Percentiles rank a stretch among this genome's conserved stretches.
Conservation (phyloP, 2,888 invertebrate species). For the Eumerus sabulonum region DNA sequence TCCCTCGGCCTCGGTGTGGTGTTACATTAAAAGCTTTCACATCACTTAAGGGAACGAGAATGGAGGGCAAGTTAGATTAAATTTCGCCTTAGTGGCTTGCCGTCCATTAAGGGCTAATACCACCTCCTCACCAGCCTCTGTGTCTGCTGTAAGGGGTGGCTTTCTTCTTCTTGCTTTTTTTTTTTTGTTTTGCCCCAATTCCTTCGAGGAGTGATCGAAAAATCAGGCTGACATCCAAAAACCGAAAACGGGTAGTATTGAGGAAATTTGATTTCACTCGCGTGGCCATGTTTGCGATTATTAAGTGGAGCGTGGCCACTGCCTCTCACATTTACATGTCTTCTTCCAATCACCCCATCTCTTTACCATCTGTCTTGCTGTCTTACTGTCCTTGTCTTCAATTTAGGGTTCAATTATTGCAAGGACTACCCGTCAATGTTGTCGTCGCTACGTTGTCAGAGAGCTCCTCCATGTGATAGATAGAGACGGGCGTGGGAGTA, state of each 20-base stretch:
- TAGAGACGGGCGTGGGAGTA: not conserved
- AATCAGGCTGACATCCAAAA: slow-evolving; percentile 50
- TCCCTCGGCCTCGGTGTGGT: slow-evolving; percentile 27
- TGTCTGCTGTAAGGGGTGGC: slow-evolving; percentile 29
- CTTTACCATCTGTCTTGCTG: too few species aligned
- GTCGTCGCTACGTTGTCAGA: slow-evolving; percentile 17
- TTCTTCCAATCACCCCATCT: slow-evolving; percentile 4
- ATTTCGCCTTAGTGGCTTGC: slow-evolving; percentile 61
- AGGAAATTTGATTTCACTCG: slow-evolving; percentile 51
- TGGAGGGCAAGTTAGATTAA: slow-evolving; percentile 46
- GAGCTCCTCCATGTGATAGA: slow-evolving; percentile 35
- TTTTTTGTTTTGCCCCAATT: not conserved
- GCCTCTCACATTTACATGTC: slow-evolving; percentile 55
- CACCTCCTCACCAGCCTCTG: slow-evolving; percentile 25
- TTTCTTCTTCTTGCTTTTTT: not conserved
- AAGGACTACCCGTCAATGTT: slow-evolving; percentile 36
- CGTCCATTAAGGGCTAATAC: slow-evolving; percentile 65
- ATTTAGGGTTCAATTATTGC: slow-evolving; percentile 57
- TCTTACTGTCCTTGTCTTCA: slow-evolving; percentile 12
- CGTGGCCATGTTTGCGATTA: slow-evolving; percentile 40
- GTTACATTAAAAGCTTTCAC: slow-evolving; percentile 60
- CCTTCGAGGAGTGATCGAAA: slow-evolving; percentile 4
- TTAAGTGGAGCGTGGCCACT: slow-evolving; percentile 32
- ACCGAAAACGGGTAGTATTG: slow-evolving; percentile 16
- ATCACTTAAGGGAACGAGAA: slow-evolving; percentile 11